Evolutionary conservation across 1,140 invertebrate genomes (phyloP), one percentile per base, ranked within the genome.

Genomic region (Tetramorium alpestre): DNA sequence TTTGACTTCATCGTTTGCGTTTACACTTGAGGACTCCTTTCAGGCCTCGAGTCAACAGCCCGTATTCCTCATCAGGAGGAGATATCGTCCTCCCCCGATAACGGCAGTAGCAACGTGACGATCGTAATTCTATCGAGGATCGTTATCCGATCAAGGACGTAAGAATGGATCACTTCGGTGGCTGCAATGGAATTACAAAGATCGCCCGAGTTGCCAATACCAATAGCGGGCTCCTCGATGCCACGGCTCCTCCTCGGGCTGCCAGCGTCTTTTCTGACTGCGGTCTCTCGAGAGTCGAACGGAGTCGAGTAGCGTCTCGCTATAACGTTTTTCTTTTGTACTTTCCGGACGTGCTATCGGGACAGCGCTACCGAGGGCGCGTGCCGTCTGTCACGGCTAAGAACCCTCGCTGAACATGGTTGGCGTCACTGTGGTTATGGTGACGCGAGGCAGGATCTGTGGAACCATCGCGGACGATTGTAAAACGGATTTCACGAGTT

Each of bases 351-450:
- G 47, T 72, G 47, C 69, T 75, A 33, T 33, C 33, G 62, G n/a
- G 49, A 25, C 5, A 47, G 3, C 7, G 60, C 2, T 22, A 33
- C 78, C 41, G 18, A 6, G 28, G 3, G 10, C 49, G 33, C 22
- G 28, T n/a, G 54, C 47, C 38, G 13, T 47, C 51, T 22, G 1
- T 54, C 49, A 11, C 51, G 33, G 33, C 85, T 87, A 89, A 47
- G 49, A 60, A 69, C 88, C 85, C 56, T 88, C 76, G 70, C 88
- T 90, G 81, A 92, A 56, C 89, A 93, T 88, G 75, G 75, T 72
- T n/a, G 86, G 86, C 51, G 82, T 77, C 33, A 89, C 75, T n/a
- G 51, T 92, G 62, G 75, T 92, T 78, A 90, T 87, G n/a, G 91
- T 91, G 41, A 91, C 88, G 80, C 85, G 75, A 22, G 89, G 84